phyloP scores from a whole-genome alignment of 2,113 vertebrate genomes.

The Pseudopipra pipra region DNA sequence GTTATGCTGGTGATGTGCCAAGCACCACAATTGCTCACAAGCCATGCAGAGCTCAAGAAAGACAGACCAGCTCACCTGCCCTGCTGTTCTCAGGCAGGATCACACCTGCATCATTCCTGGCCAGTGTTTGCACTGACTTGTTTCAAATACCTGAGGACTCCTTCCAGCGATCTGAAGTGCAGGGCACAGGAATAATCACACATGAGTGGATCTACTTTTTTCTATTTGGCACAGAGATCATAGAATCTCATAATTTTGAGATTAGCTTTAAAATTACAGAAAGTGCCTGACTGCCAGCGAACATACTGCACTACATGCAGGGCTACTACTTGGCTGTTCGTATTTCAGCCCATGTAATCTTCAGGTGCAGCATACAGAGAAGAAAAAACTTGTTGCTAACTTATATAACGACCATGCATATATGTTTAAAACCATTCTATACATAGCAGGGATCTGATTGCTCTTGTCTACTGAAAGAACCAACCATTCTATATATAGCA shows the following conservation, averaged over 20 bases:
- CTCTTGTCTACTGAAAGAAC: slow-evolving; percentile 19
- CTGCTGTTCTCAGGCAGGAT: not conserved
- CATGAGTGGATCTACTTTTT: not conserved
- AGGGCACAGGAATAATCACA: not conserved
- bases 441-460: not conserved
- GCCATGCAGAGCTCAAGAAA: not conserved
- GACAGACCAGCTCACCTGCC: not conserved
- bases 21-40: not conserved
- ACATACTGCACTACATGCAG: not conserved
- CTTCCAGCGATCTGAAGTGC: not conserved
- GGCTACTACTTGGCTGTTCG: not conserved
- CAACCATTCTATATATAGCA: not conserved
- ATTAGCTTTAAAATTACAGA: not conserved
- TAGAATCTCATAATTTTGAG: not conserved
- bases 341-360: not conserved
- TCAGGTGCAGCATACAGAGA: not conserved
- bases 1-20: not conserved
- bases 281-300: not conserved
- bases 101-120: not conserved
- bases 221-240: not conserved
- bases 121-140: not conserved
- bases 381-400: not conserved
- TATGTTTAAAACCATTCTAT: not conserved
- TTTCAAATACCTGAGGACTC: not conserved
- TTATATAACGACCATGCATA: not conserved